Conservation (phyloP, 2,797 vertebrate genomes). For the Danio tinwini region DNA sequence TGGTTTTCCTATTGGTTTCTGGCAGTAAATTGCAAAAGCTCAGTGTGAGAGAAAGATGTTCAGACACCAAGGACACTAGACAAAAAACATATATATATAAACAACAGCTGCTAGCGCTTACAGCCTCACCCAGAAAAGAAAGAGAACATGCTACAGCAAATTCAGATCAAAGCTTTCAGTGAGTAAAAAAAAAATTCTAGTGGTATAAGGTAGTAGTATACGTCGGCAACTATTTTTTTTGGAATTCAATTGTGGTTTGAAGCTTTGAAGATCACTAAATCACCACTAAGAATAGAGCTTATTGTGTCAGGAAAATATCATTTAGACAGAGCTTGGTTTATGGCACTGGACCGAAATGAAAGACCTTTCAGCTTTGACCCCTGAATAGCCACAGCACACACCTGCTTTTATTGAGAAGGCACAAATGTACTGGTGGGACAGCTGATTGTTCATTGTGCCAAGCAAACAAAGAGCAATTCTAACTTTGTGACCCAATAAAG, state of each 20-base stretch:
- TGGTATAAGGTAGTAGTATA: slow-evolving; percentile 1
- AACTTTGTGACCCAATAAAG: slow-evolving; percentile 39
- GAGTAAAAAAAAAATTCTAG: slow-evolving; percentile 22
- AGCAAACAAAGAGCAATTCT: slow-evolving; percentile 38
- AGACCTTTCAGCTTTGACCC: slow-evolving; percentile 31
- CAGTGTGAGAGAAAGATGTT: slow-evolving; percentile 65
- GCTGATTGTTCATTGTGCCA: slow-evolving; percentile 32
- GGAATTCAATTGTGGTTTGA: slow-evolving; percentile 18
- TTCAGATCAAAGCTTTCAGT: slow-evolving; percentile 43
- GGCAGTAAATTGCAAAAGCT: slow-evolving; percentile 64
- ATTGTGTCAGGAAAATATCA: slow-evolving; percentile 18
- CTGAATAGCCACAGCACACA: slow-evolving; percentile 35
- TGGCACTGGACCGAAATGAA: slow-evolving; percentile 32
- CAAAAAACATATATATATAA: slow-evolving; percentile 65
- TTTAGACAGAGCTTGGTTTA: slow-evolving; percentile 35
- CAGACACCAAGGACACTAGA: slow-evolving; percentile 64
- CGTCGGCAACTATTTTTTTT: slow-evolving; percentile 6
- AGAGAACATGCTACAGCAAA: slow-evolving; percentile 57
- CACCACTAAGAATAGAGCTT: background rate
- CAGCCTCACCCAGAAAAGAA: slow-evolving; percentile 49
- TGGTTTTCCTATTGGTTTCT: slow-evolving; percentile 73
- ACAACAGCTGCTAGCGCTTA: slow-evolving; percentile 71
- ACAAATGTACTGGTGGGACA: slow-evolving; percentile 23
- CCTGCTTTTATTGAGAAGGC: slow-evolving; percentile 46
- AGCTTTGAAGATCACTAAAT: slow-evolving; percentile 16